Percentiles rank a stretch among this genome's conserved stretches.
Conservation (phyloP, 2,888 invertebrate species). For the Iphiclides podalirius region DNA sequence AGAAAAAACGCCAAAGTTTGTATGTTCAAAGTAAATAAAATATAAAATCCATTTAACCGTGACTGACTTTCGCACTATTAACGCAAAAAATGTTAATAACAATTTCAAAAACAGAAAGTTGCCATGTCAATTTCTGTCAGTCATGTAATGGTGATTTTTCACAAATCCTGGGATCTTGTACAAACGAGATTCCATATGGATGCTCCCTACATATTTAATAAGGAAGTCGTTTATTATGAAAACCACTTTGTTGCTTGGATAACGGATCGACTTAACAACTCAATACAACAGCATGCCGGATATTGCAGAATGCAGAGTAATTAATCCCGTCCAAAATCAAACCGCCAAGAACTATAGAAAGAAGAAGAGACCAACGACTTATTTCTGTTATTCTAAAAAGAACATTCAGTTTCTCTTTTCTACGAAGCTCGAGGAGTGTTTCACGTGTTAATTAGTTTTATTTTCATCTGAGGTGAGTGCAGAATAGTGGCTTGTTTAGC, state of each 20-base stretch:
- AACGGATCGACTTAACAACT: no score
- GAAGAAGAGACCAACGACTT: no score
- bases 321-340: no score
- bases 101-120: no score
- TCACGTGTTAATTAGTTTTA: conserved; percentile 7
- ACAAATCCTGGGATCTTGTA: neutral
- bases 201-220: neutral
- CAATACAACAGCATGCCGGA: neutral
- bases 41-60: no score
- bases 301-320: neutral
- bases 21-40: no score
- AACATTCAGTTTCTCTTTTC: neutral
- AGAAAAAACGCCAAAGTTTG: no score
- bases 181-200: neutral
- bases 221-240: neutral
- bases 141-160: neutral
- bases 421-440: neutral
- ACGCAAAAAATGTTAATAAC: no score
- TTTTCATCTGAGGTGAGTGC: conserved; percentile 6
- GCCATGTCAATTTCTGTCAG: no score
- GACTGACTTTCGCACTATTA: no score
- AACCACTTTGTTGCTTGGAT: neutral
- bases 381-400: neutral
- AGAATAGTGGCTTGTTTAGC: conserved; percentile 18
- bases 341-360: no score